A percentile compares a stretch with the other conserved stretches of the same genome.
These are phyloP conservation scores for Pyrochroa serraticornis DNA, from an alignment of 2,888 invertebrate genomes.

Conservation along the genomic window DNA sequence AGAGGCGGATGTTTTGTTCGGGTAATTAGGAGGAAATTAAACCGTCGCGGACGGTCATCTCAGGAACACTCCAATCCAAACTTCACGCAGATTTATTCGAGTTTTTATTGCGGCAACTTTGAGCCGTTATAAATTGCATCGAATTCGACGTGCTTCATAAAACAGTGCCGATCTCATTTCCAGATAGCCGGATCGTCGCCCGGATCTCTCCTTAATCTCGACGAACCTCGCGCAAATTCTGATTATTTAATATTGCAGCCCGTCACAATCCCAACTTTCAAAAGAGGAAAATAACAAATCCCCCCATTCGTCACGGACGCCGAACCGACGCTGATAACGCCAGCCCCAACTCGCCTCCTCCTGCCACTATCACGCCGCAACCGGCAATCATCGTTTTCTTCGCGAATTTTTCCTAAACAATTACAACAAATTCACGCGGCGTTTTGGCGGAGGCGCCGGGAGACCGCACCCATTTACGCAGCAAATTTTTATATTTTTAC, in stretches of 20 bases:
- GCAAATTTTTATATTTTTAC: too few relatives aligned
- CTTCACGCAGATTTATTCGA: slow-evolving; percentile 48
- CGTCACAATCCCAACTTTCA: slow-evolving; percentile 32
- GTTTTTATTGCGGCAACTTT: slow-evolving; percentile 42
- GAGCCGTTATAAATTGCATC: slow-evolving; percentile 48
- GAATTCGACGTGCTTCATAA: slow-evolving; percentile 51
- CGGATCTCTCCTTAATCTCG: slow-evolving; percentile 20
- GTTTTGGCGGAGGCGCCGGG: background rate
- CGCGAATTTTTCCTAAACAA: background rate
- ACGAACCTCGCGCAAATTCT: slow-evolving; percentile 39
- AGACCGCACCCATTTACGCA: background rate
- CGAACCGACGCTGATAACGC: slow-evolving; percentile 37
- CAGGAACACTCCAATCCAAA: slow-evolving; percentile 48
- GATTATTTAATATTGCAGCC: slow-evolving; percentile 50
- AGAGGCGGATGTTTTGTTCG: slow-evolving; percentile 54
- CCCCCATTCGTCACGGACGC: slow-evolving; percentile 17
- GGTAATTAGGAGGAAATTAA: slow-evolving; percentile 58
- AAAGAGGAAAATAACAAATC: slow-evolving; percentile 37
- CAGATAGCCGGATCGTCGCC: slow-evolving; percentile 23
- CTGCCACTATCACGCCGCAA: background rate
- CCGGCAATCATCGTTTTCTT: background rate
- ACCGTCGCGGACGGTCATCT: slow-evolving; percentile 51
- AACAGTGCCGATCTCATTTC: slow-evolving; percentile 32
- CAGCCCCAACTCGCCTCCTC: background rate
- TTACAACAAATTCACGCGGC: background rate